Conservation (phyloP, 2,113 vertebrate genomes). For the Illadopsis cleaveri region DNA sequence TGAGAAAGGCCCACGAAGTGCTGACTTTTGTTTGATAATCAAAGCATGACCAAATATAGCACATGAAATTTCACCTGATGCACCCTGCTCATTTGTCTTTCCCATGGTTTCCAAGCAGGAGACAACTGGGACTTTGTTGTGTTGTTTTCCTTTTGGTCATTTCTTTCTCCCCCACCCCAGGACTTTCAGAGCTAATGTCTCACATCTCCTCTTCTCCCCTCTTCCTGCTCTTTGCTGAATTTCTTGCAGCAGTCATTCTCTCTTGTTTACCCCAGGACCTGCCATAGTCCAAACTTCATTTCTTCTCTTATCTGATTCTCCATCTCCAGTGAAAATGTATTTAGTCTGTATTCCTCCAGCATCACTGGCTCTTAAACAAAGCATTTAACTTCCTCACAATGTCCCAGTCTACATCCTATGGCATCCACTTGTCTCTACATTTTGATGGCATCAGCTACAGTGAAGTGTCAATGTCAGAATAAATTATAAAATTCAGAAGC, state of each 20-base stretch:
- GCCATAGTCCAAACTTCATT: background rate
- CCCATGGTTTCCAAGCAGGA: background rate
- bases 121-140: background rate
- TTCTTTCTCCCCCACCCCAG: background rate
- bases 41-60: background rate
- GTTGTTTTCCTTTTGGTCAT: background rate
- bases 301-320: background rate
- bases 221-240: background rate
- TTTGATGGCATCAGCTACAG: background rate
- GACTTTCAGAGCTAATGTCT: background rate
- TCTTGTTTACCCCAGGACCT: background rate
- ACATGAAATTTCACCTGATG: background rate
- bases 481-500: background rate
- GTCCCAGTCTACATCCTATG: background rate
- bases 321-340: background rate
- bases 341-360: background rate
- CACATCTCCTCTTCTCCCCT: background rate
- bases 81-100: background rate
- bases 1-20: background rate
- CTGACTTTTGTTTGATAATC: background rate
- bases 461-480: background rate
- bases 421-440: background rate
- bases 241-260: background rate
- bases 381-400: background rate
- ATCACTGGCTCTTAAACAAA: accelerated